A percentile compares a stretch with the other conserved stretches of the same genome.
Evolutionary conservation across 1,140 invertebrate species (phyloP).

Genomic region (Antheraea pernyi): DNA sequence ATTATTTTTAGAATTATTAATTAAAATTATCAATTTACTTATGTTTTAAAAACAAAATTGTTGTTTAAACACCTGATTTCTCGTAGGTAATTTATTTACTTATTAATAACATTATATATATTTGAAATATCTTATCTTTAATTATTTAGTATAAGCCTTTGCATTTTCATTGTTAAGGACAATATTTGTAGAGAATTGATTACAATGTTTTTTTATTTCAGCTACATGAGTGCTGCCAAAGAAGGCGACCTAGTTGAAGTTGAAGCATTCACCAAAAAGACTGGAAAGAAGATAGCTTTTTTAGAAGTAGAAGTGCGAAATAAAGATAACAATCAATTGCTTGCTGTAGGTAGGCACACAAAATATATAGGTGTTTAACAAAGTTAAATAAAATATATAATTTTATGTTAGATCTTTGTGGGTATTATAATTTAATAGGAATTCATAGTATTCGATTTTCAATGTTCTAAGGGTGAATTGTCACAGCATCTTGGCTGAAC

Average conservation of each 20-base stretch:
- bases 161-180: background rate
- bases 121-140: background rate
- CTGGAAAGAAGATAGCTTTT: slow-evolving; percentile 90
- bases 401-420: too few species aligned
- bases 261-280: slow-evolving; percentile 88
- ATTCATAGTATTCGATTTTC: too few species aligned
- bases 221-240: slow-evolving; percentile 86
- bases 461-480: background rate
- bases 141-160: background rate
- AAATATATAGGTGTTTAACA: slow-evolving; percentile 83
- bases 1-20: slow-evolving; percentile 14
- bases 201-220: slow-evolving; percentile 55
- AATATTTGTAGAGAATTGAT: background rate
- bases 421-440: too few species aligned
- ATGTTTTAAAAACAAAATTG: too few species aligned
- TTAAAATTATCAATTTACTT: too few species aligned
- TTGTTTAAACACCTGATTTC: too few species aligned
- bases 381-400: too few species aligned
- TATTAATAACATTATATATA: too few species aligned
- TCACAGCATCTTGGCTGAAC: too few species aligned
- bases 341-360: slow-evolving; percentile 90
- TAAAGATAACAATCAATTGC: slow-evolving; percentile 84
- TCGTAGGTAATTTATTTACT: too few species aligned
- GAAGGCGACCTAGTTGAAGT: slow-evolving; percentile 89
- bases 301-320: slow-evolving; percentile 88